Percentiles rank a stretch among this genome's conserved stretches.
Evolutionary conservation across 2,113 vertebrate species (phyloP).

Genomic region (Drymodes brunneopygia): DNA sequence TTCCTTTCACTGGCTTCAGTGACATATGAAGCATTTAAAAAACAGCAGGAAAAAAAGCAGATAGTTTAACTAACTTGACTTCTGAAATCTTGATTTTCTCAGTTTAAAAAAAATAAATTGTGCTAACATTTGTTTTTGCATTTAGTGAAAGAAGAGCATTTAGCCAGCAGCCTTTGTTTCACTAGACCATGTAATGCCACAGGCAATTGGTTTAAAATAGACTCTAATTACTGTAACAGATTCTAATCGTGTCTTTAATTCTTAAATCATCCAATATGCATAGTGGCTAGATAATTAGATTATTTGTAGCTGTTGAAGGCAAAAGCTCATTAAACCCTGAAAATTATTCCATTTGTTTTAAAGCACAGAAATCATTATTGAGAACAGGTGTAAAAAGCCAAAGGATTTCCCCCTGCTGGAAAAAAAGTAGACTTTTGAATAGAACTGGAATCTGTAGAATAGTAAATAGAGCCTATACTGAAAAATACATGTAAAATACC

Average conservation of each 20-base stretch:
- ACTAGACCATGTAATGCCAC: conserved; percentile 18
- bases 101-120: not conserved
- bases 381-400: conserved; percentile 12
- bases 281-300: conserved; percentile 43
- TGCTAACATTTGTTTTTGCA: not conserved
- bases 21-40: not conserved
- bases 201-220: conserved; percentile 54
- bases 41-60: not conserved
- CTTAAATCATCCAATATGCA: conserved; percentile 42
- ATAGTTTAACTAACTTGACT: not conserved
- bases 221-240: conserved; percentile 60
- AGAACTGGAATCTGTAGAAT: not conserved
- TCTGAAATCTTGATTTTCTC: not conserved
- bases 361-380: not conserved
- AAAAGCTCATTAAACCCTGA: conserved; percentile 29
- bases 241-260: conserved; percentile 52
- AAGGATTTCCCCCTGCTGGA: not conserved
- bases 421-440: not conserved
- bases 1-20: not conserved
- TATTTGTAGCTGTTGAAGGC: conserved; percentile 51
- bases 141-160: not conserved
- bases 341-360: conserved; percentile 41
- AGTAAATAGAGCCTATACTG: not conserved
- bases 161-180: conserved; percentile 12
- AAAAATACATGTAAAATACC: not conserved